Evolutionary conservation across 2,113 vertebrate species (phyloP).

Genomic region (Sphyrna mokarran): DNA sequence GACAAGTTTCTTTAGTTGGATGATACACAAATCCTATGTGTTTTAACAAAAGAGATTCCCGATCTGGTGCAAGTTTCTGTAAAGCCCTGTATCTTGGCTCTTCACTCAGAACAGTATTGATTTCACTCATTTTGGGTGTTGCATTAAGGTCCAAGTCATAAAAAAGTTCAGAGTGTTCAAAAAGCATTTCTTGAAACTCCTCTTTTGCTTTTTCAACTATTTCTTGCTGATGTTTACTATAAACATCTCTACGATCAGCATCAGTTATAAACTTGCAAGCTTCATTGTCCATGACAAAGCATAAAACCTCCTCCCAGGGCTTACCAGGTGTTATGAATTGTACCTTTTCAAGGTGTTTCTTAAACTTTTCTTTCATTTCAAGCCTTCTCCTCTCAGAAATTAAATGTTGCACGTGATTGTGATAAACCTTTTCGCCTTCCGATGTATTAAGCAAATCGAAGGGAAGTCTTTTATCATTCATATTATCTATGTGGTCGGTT

Average conservation of each 20-base stretch:
- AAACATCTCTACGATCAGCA: conserved; percentile 87
- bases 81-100: conserved; percentile 95
- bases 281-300: conserved; percentile 94
- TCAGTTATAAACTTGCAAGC: conserved; percentile 94
- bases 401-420: conserved; percentile 89
- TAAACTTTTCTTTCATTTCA: conserved; percentile 97
- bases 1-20: conserved; percentile 95
- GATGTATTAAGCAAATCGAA: conserved; percentile 84
- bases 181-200: conserved; percentile 99
- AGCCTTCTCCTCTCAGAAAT: conserved; percentile 83
- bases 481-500: conserved; percentile 90
- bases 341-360: conserved; percentile 90
- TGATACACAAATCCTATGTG: conserved; percentile 99
- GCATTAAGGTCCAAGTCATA: conserved; percentile 97
- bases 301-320: conserved; percentile 94
- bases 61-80: conserved; percentile 94
- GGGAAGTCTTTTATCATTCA: conserved; percentile 86
- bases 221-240: conserved; percentile 89
- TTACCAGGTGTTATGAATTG: conserved; percentile 92
- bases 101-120: conserved; percentile 88
- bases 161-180: conserved; percentile 95
- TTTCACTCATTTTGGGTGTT: conserved; percentile 97
- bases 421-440: conserved; percentile 87
- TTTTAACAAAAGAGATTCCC: conserved; percentile 94
- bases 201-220: conserved; percentile 99